Percentiles rank a stretch among this genome's conserved stretches.
Conservation (phyloP, 2,797 vertebrate species). For the Balearica regulorum region DNA sequence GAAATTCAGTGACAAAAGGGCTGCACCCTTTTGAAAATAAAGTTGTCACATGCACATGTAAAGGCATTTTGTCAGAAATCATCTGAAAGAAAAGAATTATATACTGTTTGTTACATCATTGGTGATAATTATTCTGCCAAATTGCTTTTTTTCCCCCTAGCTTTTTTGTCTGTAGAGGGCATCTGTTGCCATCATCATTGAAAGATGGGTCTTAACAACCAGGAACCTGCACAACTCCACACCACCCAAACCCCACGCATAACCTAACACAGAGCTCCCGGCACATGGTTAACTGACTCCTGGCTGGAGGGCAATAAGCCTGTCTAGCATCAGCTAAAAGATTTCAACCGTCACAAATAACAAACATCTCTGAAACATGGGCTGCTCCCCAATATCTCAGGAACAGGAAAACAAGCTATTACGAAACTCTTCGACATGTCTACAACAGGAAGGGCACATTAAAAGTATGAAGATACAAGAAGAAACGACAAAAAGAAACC, state of each 20-base stretch:
- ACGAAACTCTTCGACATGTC: not conserved
- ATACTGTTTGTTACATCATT: not conserved
- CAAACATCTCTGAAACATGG: not conserved
- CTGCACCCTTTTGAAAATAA: not conserved
- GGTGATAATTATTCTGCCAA: not conserved
- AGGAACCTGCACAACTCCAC: not conserved
- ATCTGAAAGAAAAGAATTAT: not conserved
- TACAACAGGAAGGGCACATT: constrained; percentile 7
- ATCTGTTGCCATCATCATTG: not conserved
- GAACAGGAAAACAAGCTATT: not conserved
- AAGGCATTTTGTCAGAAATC: not conserved
- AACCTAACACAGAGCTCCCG: not conserved
- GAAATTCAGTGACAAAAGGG: not conserved
- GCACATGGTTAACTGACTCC: not conserved
- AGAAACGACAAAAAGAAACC: not conserved
- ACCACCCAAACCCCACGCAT: accelerated
- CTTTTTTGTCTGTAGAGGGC: not conserved
- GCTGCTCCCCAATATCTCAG: not conserved
- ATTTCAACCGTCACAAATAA: not conserved
- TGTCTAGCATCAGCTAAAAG: not conserved
- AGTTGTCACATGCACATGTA: not conserved
- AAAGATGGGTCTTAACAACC: not conserved
- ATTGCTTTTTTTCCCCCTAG: not conserved
- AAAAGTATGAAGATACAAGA: constrained; percentile 2
- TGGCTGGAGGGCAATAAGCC: not conserved